Evolutionary conservation across 2,888 invertebrate species (phyloP), one percentile per base, ranked within the genome.

Genomic region (Cantharis lateralis): DNA sequence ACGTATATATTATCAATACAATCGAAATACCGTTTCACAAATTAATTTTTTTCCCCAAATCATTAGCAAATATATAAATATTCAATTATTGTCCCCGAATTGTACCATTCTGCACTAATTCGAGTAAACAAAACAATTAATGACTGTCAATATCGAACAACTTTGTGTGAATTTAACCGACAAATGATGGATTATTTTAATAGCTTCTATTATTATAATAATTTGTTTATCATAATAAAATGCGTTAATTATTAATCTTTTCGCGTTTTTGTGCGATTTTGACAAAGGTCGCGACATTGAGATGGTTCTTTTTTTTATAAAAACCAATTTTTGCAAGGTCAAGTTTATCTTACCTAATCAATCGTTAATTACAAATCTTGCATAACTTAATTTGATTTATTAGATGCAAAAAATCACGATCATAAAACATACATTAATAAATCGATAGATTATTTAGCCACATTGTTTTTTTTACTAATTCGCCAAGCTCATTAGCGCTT

Each of bases 261-360:
- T 11, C 11, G 11, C 5, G 18, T 66, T 66, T 66, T 66, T 24
- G 18, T 66, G 15, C 13, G 24, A 66, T 66, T 66, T 66, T 10
- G 3, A 5, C 18, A 63, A 66, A 66, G 64, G 64, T 66, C 64
- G 20, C n/a, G 64, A 66, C 64, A 66, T 66, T 66, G 64, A 66
- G n/a, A 18, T 18, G 64, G 20, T 66, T 66, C 64, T 13, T 66
- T 66, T 66, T 66, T 20, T 48, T n/a, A n/a, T n/a, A 18, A 66
- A 66, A 66, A 20, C 64, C n/a, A 66, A 66, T 66, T 66, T 66
- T 66, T 24, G 64, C 64, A 66, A 66, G 64, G 64, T 66, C 64
- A 66, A 66, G 64, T 66, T 66, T 66, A 66, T 66, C 64, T 66
- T 66, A 66, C 20, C n/a, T 66, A 66, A 66, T 20, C 18, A n/a